Evolutionary conservation across 1,140 invertebrate species (phyloP), one percentile per base, ranked within the genome.

Genomic region (Yoshiicerus persimilis): DNA sequence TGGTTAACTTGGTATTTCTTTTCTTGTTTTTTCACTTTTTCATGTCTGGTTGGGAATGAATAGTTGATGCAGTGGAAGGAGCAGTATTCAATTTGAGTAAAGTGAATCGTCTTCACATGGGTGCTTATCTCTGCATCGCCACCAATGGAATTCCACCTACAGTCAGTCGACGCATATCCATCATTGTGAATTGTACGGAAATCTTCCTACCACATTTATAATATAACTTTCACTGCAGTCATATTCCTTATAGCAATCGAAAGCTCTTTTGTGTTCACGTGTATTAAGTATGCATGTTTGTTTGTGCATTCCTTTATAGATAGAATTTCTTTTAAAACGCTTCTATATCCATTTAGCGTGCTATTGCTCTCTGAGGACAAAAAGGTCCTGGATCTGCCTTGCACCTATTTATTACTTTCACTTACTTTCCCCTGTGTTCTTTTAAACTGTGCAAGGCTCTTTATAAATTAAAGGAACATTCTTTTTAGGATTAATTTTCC

Each of bases 91-190:
- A 96, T 91, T 95, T 98, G 91, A 96, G 94, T 41, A 94, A 95
- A 92, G 96, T 97, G n/a, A 97, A 95, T 91, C 94, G 97, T 32
- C 94, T 96, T 27, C 96, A 98, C 91, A 98, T 98, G 95, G 97
- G 97, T 38, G 80, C 85, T 85, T 89, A 88, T 87, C 75, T 88
- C 27, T 87, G 87, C 75, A 87, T 97, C 87, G 96, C 96, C 20
- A 96, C 96, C 27, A 89, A 89, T 80, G 87, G 88, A 10, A 95
- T 97, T 3, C 96, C 96, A 3, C 97, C 97, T 0, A 95, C 96
- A 2, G 96, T 97, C 85, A 97, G 96, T 94, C 97, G 97, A 92
- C 93, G 97, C 91, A 97, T 98, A 91, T 95, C 95, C 92, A 94
- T 98, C 34, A 96, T 96, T 84, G 96, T 97, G 30, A 96, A 97